These are phyloP conservation scores for Ellobius talpinus DNA, from an alignment of 2,113 vertebrate genomes.

Conservation along the genomic window DNA sequence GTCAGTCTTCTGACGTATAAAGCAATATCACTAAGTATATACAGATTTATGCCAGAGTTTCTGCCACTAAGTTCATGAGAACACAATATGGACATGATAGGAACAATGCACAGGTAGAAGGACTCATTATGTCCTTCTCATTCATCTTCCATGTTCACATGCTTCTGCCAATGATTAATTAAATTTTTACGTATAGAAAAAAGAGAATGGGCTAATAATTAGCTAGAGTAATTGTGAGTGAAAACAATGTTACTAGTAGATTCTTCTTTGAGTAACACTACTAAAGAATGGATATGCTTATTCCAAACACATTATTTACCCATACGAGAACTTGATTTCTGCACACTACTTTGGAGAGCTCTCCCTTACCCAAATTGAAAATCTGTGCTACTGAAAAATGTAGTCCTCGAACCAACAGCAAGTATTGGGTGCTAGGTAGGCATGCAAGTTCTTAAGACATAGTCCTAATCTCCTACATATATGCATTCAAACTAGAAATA, in stretches of 20 bases:
- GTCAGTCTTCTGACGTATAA: neutral
- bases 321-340: too few relatives aligned
- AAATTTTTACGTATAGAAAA: neutral
- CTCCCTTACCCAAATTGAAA: too few relatives aligned
- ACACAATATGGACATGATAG: neutral
- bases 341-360: too few relatives aligned
- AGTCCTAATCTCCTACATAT: too few relatives aligned
- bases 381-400: too few relatives aligned
- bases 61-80: neutral
- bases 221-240: neutral
- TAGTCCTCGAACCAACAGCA: too few relatives aligned
- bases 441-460: too few relatives aligned
- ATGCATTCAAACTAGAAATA: too few relatives aligned
- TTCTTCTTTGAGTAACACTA: neutral
- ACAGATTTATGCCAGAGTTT: neutral
- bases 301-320: too few relatives aligned
- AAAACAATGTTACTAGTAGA: neutral
- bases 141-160: neutral
- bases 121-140: neutral
- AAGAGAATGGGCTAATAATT: slow-evolving; percentile 1
- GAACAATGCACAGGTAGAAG: neutral
- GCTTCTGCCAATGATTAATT: neutral
- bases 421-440: too few relatives aligned
- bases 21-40: neutral
- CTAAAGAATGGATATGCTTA: too few relatives aligned